Conservation (phyloP, 2,113 vertebrate species). For the Pardalotus punctatus region DNA sequence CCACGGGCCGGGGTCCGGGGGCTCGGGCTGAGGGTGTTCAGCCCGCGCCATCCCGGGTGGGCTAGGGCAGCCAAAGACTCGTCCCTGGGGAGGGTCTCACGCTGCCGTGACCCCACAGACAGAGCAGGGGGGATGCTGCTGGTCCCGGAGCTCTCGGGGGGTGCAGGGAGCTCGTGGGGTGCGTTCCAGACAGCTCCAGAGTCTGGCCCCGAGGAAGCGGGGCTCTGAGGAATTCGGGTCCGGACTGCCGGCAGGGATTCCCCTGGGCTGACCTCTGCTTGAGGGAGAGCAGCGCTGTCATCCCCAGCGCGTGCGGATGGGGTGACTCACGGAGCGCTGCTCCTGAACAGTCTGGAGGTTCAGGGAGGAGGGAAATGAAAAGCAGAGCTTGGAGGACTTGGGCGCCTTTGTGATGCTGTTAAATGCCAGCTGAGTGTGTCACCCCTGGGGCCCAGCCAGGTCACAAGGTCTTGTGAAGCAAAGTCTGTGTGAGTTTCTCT, state of each 20-base stretch:
- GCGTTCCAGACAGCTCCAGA: neutral
- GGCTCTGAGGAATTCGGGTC: neutral
- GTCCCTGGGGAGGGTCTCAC: neutral
- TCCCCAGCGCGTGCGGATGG: neutral
- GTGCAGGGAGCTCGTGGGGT: neutral
- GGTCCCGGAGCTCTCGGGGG: neutral
- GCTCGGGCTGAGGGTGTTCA: neutral
- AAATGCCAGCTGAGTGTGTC: neutral
- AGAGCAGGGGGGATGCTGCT: accelerated
- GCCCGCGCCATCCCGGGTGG: accelerated
- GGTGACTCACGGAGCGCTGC: neutral
- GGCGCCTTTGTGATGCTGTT: neutral
- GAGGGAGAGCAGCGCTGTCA: neutral
- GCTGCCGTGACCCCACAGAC: accelerated
- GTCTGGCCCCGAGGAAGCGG: accelerated
- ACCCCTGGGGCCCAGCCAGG: neutral
- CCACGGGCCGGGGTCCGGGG: accelerated
- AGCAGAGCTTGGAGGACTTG: neutral
- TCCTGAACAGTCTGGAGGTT: neutral
- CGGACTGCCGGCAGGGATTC: neutral
- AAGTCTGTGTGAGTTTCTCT: neutral
- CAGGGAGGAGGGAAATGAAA: neutral
- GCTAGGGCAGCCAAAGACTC: accelerated
- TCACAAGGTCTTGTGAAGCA: neutral
- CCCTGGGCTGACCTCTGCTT: neutral